Base-by-base conservation (phyloP, 1,140 invertebrate genomes). In the Portunus trituberculatus region DNA sequence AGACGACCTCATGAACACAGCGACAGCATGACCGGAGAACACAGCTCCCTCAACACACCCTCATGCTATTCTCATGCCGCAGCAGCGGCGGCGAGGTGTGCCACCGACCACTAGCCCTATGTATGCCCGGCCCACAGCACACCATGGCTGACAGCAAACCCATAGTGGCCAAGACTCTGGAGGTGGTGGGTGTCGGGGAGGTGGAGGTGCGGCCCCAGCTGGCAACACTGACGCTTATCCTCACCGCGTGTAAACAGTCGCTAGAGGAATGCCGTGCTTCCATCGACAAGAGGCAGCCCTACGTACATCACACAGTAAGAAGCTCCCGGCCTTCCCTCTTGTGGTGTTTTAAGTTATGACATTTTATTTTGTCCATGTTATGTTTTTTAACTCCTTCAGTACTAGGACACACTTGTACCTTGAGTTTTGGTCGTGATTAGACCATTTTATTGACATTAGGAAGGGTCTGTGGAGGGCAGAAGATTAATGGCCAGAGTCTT, bases 301-400 rank as follows among this genome's bases (percentile, higher is more conserved):
- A 95, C 10, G 83, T 95, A 4, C 86, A 92, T 39, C 94, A 95
- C 28, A 95, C 94, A 83, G 94, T 95, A 16, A 59, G 94, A n/a
- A n/a, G n/a, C n/a, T n/a, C n/a, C n/a, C n/a, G n/a, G n/a, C n/a
- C n/a, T n/a, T n/a, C n/a, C n/a, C n/a, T n/a, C n/a, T n/a, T n/a
- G n/a, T n/a, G n/a, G n/a, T n/a, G n/a, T n/a, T n/a, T n/a, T n/a
- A n/a, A n/a, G n/a, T n/a, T n/a, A n/a, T n/a, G n/a, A n/a, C n/a
- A n/a, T n/a, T n/a, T n/a, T n/a, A n/a, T n/a, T n/a, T n/a, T n/a
- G n/a, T n/a, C n/a, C n/a, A n/a, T n/a, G n/a, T n/a, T n/a, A n/a
- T n/a, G n/a, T n/a, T n/a, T n/a, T n/a, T n/a, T n/a, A n/a, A n/a
- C n/a, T n/a, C n/a, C n/a, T n/a, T n/a, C n/a, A n/a, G n/a, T n/a